A percentile compares a stretch with the other conserved stretches of the same genome.
These are phyloP conservation scores for Neuroterus valhalla DNA, from an alignment of 1,140 invertebrate species.

Conservation along the genomic window DNA sequence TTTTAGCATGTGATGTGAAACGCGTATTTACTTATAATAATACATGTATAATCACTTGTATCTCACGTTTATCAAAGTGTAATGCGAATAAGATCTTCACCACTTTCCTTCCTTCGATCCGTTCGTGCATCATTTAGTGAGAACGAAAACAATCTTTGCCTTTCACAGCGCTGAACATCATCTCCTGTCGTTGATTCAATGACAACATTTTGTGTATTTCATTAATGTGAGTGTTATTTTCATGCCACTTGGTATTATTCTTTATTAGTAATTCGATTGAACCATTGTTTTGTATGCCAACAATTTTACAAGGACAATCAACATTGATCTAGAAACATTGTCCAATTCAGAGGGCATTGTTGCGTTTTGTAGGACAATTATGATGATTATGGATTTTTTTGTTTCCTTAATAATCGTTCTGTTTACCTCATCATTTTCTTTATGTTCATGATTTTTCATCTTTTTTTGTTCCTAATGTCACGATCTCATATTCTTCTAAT, in stretches of 20 bases:
- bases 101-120: background rate
- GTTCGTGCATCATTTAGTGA: background rate
- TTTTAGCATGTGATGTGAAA: slow-evolving; percentile 22
- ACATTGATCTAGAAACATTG: slow-evolving; percentile 29
- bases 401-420: background rate
- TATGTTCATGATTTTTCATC: background rate
- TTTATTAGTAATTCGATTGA: slow-evolving; percentile 3
- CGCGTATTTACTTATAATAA: slow-evolving; percentile 7
- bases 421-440: background rate
- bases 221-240: slow-evolving; percentile 14
- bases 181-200: background rate
- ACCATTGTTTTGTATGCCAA: slow-evolving; percentile 14
- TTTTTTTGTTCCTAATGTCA: background rate
- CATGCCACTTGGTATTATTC: slow-evolving; percentile 12
- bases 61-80: background rate
- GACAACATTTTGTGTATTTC: slow-evolving; percentile 14
- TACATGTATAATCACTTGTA: background rate
- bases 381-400: slow-evolving; percentile 10
- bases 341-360: slow-evolving; percentile 27
- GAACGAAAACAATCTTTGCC: background rate
- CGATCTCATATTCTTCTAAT: background rate
- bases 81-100: background rate
- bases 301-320: slow-evolving; percentile 25
- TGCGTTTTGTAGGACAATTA: slow-evolving; percentile 27
- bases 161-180: background rate